A percentile compares a stretch with the other conserved stretches of the same genome.
These are phyloP conservation scores for Crotalus viridis DNA, from an alignment of 2,113 vertebrate genomes.

Conservation along the genomic window DNA sequence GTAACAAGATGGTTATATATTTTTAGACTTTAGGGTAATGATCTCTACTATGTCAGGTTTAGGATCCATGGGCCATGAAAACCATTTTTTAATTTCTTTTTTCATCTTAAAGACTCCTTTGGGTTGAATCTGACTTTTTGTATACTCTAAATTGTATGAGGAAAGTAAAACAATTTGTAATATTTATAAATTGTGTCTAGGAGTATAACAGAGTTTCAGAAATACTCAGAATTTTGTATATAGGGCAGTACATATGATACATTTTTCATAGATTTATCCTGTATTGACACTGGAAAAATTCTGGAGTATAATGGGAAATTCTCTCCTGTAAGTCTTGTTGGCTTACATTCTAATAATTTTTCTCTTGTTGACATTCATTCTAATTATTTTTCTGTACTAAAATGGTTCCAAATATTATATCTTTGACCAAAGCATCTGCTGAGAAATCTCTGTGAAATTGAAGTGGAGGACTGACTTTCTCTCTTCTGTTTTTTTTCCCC, in stretches of 20 bases:
- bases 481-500: background rate
- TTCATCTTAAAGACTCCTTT: background rate
- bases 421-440: background rate
- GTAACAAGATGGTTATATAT: background rate
- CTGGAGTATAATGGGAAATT: background rate
- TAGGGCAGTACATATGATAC: background rate
- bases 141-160: background rate
- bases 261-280: background rate
- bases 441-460: conserved; percentile 27
- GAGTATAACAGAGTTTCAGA: background rate
- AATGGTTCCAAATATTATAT: background rate
- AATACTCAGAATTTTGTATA: background rate
- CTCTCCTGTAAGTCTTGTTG: background rate
- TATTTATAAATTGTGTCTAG: background rate
- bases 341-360: background rate
- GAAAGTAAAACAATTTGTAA: background rate
- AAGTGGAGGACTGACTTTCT: conserved; percentile 20
- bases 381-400: background rate
- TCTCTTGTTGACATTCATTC: background rate
- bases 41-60: background rate
- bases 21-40: background rate
- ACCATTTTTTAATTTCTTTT: background rate
- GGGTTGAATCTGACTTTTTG: background rate
- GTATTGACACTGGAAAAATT: background rate
- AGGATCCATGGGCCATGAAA: background rate